Evolutionary conservation across 2,797 vertebrate genomes (phyloP).

Genomic region (Microtus obscurus): DNA sequence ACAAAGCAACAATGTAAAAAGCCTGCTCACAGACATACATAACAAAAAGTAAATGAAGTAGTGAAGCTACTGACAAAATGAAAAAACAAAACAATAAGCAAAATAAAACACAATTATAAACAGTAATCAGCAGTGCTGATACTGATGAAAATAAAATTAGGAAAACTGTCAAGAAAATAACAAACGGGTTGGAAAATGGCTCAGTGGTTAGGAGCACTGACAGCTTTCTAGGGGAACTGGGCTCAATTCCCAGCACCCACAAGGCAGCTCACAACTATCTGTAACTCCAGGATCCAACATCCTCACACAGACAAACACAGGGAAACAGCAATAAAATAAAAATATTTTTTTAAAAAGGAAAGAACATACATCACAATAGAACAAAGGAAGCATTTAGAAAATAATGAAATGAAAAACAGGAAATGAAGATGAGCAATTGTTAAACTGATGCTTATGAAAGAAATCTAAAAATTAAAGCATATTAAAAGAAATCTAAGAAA

Average conservation of each 20-base stretch:
- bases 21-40: background rate
- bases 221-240: no score
- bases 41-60: constrained; percentile 39
- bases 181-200: no score
- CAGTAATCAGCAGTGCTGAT: background rate
- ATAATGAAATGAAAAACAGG: background rate
- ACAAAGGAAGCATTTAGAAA: constrained; percentile 47
- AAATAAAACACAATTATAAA: background rate
- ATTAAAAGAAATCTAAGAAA: constrained; percentile 54
- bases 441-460: constrained; percentile 23
- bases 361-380: constrained; percentile 29
- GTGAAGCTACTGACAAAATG: constrained; percentile 17
- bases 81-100: background rate
- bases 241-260: no score
- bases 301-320: no score
- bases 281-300: no score
- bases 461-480: constrained; percentile 48
- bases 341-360: background rate
- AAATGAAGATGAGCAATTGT: constrained; percentile 48
- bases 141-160: constrained; percentile 41
- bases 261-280: no score
- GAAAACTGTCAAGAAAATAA: constrained; percentile 60
- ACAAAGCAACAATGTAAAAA: constrained; percentile 51
- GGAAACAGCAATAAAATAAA: no score
- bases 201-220: no score